phyloP scores from a whole-genome alignment of 1,140 invertebrate genomes.

The Leptinotarsa lineolata region DNA sequence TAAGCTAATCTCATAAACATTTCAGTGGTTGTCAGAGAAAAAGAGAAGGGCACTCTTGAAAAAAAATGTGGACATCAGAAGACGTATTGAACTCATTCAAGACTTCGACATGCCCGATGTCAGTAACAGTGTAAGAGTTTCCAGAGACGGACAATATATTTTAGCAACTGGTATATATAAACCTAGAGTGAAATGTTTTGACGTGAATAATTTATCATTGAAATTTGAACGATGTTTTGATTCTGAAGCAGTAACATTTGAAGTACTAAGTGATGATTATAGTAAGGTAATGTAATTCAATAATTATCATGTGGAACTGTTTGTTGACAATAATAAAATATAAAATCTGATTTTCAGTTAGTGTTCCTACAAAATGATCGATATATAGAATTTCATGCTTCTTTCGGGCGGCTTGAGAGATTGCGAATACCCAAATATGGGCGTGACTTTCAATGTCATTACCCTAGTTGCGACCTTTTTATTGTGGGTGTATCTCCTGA shows the following conservation, averaged over 20 bases:
- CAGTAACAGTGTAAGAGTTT: conserved; percentile 81
- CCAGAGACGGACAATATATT: conserved; percentile 92
- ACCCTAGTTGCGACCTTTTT: conserved; percentile 87
- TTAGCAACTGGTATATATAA: conserved; percentile 96
- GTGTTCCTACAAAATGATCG: conserved; percentile 84
- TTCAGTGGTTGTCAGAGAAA: conserved; percentile 90
- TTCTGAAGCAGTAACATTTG: conserved; percentile 89
- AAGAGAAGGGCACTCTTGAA: conserved; percentile 85
- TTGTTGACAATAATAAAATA: background rate
- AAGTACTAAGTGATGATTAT: conserved; percentile 88
- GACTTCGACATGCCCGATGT: conserved; percentile 99
- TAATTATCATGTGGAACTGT: background rate
- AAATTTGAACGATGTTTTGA: conserved; percentile 99
- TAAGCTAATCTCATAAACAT: conserved; percentile 38
- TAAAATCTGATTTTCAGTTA: conserved; percentile 61
- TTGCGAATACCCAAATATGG: conserved; percentile 94
- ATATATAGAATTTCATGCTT: conserved; percentile 93
- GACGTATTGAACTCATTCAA: conserved; percentile 94
- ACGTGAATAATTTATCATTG: conserved; percentile 92
- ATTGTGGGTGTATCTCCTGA: conserved; percentile 87
- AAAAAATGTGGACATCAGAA: conserved; percentile 88
- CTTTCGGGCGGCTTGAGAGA: conserved; percentile 88
- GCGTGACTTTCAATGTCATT: conserved; percentile 91
- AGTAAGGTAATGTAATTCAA: conserved; percentile 68
- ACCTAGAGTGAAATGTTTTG: conserved; percentile 93